Conservation (phyloP, 2,113 vertebrate genomes). For the human region DNA sequence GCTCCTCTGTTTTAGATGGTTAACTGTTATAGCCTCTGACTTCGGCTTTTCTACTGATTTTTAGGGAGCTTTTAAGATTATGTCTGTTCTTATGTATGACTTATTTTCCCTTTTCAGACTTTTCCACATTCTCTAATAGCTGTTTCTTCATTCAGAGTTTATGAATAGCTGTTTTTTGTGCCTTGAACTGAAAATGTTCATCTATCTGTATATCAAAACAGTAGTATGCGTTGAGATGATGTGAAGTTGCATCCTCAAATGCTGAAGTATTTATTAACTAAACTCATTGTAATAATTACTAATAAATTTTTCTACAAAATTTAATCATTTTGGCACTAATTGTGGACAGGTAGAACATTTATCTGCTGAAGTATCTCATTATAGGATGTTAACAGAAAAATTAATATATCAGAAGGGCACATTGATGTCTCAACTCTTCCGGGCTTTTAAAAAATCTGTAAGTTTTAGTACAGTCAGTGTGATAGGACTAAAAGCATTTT, state of each 20-base stretch:
- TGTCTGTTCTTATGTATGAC: neutral
- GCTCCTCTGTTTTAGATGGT: neutral
- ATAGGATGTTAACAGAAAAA: neutral
- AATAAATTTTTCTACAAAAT: neutral
- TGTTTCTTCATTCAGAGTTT: neutral
- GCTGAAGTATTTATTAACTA: neutral
- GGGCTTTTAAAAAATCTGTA: neutral
- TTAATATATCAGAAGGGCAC: neutral
- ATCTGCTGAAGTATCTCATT: neutral
- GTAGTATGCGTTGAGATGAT: neutral
- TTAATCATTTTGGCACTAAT: neutral
- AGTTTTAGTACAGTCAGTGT: neutral
- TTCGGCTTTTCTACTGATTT: neutral
- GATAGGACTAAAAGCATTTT: slow-evolving; percentile 9
- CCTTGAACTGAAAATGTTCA: neutral
- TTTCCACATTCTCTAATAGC: neutral
- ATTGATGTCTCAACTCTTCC: neutral
- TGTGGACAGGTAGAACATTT: neutral
- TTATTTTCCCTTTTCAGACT: neutral
- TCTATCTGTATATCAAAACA: neutral
- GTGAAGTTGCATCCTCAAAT: neutral
- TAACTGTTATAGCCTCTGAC: neutral
- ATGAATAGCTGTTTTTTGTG: neutral
- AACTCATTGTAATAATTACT: neutral
- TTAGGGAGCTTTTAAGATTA: neutral